Percentiles rank a stretch among this genome's conserved stretches.
phyloP scores from a whole-genome alignment of 2,888 invertebrate species.

The Tuta absoluta region DNA sequence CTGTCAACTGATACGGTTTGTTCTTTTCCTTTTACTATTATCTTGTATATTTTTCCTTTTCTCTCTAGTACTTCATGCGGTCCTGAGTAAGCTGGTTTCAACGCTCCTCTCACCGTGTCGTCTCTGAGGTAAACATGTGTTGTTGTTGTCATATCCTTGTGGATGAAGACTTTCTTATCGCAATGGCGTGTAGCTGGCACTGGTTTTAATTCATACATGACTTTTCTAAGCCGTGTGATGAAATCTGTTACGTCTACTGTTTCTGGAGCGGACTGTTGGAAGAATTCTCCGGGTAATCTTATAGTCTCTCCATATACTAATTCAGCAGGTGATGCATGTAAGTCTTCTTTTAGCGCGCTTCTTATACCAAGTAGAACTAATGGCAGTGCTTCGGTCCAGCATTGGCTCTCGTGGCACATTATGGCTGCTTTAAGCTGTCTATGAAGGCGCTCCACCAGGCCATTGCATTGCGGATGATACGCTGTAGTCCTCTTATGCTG shows the following conservation, averaged over 20 bases:
- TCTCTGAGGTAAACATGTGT: constrained; percentile 36
- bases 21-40: constrained; percentile 28
- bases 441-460: constrained; percentile 36
- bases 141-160: constrained; percentile 34
- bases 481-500: constrained; percentile 33
- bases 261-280: background rate
- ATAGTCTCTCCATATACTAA: constrained; percentile 40
- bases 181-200: constrained; percentile 29
- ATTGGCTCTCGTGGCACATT: constrained; percentile 33
- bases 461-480: too few species aligned
- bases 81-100: constrained; percentile 32
- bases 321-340: constrained; percentile 32
- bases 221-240: constrained; percentile 25
- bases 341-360: constrained; percentile 34
- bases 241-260: constrained; percentile 31
- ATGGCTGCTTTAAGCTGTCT: constrained; percentile 43
- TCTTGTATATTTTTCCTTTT: constrained; percentile 27
- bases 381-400: constrained; percentile 35
- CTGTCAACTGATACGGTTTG: constrained; percentile 36
- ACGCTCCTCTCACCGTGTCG: constrained; percentile 24
- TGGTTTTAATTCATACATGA: constrained; percentile 27
- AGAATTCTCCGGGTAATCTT: constrained; percentile 33
- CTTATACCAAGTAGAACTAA: constrained; percentile 35
- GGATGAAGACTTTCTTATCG: constrained; percentile 27
- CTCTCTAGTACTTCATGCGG: constrained; percentile 31